phyloP scores from a whole-genome alignment of 2,113 vertebrate species.

The Madoqua kirkii region DNA sequence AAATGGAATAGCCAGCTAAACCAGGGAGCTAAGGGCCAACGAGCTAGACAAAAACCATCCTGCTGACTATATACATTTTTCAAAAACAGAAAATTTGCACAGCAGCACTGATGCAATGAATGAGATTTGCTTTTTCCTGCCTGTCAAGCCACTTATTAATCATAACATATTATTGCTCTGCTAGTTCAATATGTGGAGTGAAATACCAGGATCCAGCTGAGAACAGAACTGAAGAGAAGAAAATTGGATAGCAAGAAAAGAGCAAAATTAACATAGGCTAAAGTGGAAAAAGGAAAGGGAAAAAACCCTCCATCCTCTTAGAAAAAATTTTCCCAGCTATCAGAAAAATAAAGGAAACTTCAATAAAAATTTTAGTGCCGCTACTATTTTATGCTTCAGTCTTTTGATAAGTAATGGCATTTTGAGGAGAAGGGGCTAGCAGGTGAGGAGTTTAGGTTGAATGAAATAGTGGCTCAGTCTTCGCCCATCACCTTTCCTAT shows the following conservation, averaged over 20 bases:
- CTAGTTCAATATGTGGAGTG: not conserved
- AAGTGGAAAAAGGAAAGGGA: fast-evolving
- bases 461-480: fast-evolving
- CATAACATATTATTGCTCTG: slow-evolving; percentile 45
- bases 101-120: not conserved
- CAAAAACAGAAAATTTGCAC: not conserved
- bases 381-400: not conserved
- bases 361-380: not conserved
- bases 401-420: not conserved
- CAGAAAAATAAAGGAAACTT: not conserved
- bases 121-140: slow-evolving; percentile 44
- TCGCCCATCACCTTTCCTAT: fast-evolving
- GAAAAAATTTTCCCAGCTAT: not conserved
- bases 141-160: slow-evolving; percentile 57
- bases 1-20: fast-evolving
- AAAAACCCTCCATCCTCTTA: not conserved
- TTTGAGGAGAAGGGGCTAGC: not conserved
- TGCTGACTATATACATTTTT: slow-evolving; percentile 27
- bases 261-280: slow-evolving; percentile 41
- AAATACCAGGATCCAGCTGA: slow-evolving; percentile 53
- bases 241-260: slow-evolving; percentile 22
- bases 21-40: not conserved
- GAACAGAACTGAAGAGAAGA: slow-evolving; percentile 8
- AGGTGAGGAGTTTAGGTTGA: not conserved
- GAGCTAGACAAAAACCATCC: not conserved